Percentiles rank a stretch among this genome's conserved stretches.
Conservation (phyloP, 2,888 invertebrate genomes). For the Machimus rusticus region DNA sequence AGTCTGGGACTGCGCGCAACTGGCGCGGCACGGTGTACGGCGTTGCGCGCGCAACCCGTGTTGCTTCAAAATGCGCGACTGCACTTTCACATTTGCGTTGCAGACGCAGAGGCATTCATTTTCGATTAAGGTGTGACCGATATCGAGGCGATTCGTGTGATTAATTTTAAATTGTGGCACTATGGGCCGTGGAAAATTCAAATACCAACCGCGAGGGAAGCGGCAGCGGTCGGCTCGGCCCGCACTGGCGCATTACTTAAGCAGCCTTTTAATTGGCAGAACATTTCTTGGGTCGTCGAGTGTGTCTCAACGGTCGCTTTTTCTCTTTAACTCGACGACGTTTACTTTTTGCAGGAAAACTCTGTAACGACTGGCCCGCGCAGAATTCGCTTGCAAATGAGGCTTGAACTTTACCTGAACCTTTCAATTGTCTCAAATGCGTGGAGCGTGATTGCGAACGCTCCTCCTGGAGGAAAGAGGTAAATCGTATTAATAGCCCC, state of each 20-base stretch:
- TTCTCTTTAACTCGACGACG: background rate
- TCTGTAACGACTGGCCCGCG: background rate
- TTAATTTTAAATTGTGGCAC: slow-evolving; percentile 33
- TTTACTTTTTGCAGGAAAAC: background rate
- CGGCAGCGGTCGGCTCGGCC: background rate
- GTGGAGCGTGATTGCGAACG: background rate
- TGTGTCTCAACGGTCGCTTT: background rate
- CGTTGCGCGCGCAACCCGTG: background rate
- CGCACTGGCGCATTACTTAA: slow-evolving; percentile 3
- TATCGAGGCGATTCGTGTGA: slow-evolving; percentile 32
- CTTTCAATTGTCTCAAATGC: slow-evolving; percentile 15
- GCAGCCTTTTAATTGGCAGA: slow-evolving; percentile 29
- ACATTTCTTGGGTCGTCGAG: background rate
- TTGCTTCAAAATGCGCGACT: slow-evolving; percentile 7
- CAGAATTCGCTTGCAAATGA: slow-evolving; percentile 4
- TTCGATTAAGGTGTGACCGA: slow-evolving; percentile 34
- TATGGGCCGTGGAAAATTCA: slow-evolving; percentile 24
- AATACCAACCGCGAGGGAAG: background rate
- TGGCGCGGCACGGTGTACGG: background rate
- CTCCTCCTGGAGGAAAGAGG: background rate
- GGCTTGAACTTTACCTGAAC: slow-evolving; percentile 16
- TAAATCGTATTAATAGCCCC: background rate
- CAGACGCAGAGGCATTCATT: slow-evolving; percentile 21
- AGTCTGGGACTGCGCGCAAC: background rate
- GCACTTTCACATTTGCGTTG: slow-evolving; percentile 31